Base-by-base conservation (phyloP, 1,140 invertebrate species). In the Monochamus saltuarius region DNA sequence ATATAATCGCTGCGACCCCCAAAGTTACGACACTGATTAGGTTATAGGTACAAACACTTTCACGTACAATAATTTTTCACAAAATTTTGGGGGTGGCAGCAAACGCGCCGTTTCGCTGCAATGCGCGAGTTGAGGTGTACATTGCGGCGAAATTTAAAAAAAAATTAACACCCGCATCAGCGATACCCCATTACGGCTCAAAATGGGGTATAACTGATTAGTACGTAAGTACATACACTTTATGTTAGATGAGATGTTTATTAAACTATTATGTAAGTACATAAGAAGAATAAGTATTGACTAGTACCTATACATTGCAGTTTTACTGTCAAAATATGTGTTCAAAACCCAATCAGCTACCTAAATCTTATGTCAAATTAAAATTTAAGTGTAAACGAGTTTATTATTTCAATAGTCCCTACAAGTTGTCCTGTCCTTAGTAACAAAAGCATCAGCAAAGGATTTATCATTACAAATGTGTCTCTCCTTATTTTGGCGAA, bases 311-410 rank as follows among this genome's bases (percentile, higher is more conserved):
- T 71, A 68, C 56, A 64, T 63, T 64, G 66, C 72, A 73, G 70
- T 73, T 70, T 69, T 66, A 71, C 69, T 73, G 72, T 73, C 62
- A 55, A 67, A 66, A 73, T 73, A 75, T 75, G 73, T 75, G 73
- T 75, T 75, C 73, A 75, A 66, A 69, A 73, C 71, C 70, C 72
- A 75, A 72, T 75, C 73, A 73, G 67, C 69, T 74, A 72, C 69
- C 72, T 73, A 71, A 53, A 70, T 73, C 68, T 75, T 75, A 73
- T 73, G 72, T 73, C 70, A 69, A 73, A 73, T 72, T 73, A 72
- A 75, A 74, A 64, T 68, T 66, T 54, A 63, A 59, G 43, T 51
- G 36, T 17, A 63, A 63, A 40, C 14, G 50, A 14, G 9, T 34
- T 35, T 35, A 7, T n/a, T 22, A 13, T 51, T 36, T 6, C 22